Conservation (phyloP, 2,113 vertebrate species). For the Apeltes quadracus region DNA sequence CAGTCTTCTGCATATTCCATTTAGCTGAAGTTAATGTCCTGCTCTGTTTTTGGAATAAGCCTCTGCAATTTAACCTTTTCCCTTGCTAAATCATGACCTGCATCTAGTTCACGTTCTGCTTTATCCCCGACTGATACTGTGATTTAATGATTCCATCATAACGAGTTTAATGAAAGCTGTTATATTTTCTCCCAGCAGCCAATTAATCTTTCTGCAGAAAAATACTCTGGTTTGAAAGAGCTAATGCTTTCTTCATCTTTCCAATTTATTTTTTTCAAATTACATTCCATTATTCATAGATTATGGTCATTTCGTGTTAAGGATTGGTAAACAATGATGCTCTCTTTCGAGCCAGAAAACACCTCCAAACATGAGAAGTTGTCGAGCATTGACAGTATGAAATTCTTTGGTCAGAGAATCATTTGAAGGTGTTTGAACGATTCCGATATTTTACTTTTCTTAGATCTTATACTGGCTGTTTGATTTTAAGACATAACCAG, state of each 20-base stretch:
- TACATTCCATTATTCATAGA: conserved; percentile 2
- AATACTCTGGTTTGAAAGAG: background rate
- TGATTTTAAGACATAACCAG: background rate
- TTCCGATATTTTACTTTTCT: background rate
- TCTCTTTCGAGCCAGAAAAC: conserved; percentile 10
- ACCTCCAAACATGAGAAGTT: background rate
- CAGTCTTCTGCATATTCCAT: conserved; percentile 53
- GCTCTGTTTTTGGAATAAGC: conserved; percentile 40
- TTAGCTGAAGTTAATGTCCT: conserved; percentile 43
- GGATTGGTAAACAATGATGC: conserved; percentile 11
- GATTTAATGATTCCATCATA: conserved; percentile 35
- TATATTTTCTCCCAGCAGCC: conserved; percentile 21
- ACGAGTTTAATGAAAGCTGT: conserved; percentile 40
- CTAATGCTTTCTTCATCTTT: conserved; percentile 10
- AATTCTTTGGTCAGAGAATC: background rate
- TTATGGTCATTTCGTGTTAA: conserved; percentile 4
- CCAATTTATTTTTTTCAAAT: conserved; percentile 26
- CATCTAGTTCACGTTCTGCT: conserved; percentile 32
- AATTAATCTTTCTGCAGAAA: conserved; percentile 35
- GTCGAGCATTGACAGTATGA: conserved; percentile 5
- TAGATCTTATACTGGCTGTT: conserved; percentile 3
- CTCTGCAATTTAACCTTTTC: conserved; percentile 31
- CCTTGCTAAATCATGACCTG: conserved; percentile 24
- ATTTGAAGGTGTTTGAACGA: conserved; percentile 9
- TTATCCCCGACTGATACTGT: conserved; percentile 17